Evolutionary conservation across 2,797 vertebrate genomes (phyloP).

Genomic region (Mus spretus): DNA sequence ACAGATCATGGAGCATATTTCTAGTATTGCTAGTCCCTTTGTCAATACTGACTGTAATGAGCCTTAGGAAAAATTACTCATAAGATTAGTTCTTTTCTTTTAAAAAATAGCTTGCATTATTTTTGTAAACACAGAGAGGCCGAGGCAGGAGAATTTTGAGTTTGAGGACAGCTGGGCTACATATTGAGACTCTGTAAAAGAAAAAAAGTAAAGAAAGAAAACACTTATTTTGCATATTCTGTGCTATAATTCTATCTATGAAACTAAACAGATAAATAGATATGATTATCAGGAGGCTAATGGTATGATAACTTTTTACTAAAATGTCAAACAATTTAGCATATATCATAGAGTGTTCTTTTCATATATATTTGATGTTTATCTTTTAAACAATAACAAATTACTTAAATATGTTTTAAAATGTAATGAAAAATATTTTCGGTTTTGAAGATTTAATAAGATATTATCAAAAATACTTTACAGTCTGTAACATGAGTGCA

Average conservation of each 20-base stretch:
- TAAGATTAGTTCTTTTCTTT: not conserved
- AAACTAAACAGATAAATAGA: constrained; percentile 24
- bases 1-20: not conserved
- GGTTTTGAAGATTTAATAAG: not conserved
- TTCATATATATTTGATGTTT: not conserved
- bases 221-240: not conserved
- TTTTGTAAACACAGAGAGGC: not conserved
- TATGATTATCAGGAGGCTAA: not conserved
- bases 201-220: not conserved
- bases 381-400: not conserved
- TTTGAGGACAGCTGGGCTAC: not conserved
- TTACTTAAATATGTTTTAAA: not conserved
- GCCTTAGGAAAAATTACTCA: not conserved
- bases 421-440: not conserved
- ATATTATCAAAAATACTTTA: not conserved
- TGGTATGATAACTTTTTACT: constrained; percentile 35
- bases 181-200: not conserved
- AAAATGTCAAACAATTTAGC: constrained; percentile 37
- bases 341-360: not conserved
- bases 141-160: not conserved
- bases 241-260: not conserved
- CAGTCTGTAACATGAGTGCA: not conserved
- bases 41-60: not conserved
- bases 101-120: not conserved
- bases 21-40: not conserved